A percentile compares a stretch with the other conserved stretches of the same genome.
phyloP scores from a whole-genome alignment of 2,797 vertebrate species.

The Tragelaphus eurycerus region DNA sequence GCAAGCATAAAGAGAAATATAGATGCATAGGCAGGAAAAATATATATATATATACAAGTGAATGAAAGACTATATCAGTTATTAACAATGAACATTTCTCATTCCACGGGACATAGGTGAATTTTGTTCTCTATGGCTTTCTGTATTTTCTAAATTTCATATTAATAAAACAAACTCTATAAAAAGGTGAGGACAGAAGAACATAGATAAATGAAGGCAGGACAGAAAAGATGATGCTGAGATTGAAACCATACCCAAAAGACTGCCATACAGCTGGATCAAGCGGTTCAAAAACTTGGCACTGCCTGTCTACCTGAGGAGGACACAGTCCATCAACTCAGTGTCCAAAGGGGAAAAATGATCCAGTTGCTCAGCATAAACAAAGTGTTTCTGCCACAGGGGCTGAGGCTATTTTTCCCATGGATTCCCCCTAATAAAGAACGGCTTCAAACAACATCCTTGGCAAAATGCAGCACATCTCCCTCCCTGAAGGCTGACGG shows the following conservation, averaged over 20 bases:
- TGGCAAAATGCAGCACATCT: neutral
- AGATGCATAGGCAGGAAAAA: neutral
- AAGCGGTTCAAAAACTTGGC: neutral
- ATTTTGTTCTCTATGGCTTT: neutral
- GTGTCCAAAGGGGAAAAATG: neutral
- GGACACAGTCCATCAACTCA: neutral
- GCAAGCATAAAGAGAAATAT: neutral
- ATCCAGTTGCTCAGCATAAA: neutral
- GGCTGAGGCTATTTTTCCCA: neutral
- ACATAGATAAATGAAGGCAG: neutral
- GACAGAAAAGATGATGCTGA: neutral
- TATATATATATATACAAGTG: neutral
- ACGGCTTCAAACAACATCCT: neutral
- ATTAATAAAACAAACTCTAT: neutral
- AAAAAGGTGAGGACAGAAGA: neutral
- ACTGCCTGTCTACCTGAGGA: neutral
- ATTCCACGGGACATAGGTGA: neutral
- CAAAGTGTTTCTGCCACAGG: neutral
- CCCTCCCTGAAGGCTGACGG: neutral
- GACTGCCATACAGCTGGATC: neutral
- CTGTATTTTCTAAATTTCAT: constrained; percentile 4
- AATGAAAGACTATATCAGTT: neutral
- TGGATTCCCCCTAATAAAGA: neutral
- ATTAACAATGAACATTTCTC: neutral
- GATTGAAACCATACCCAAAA: neutral